Percentiles rank a stretch among this genome's conserved stretches.
Evolutionary conservation across 2,113 vertebrate species (phyloP).

Genomic region (Tor tambroides): DNA sequence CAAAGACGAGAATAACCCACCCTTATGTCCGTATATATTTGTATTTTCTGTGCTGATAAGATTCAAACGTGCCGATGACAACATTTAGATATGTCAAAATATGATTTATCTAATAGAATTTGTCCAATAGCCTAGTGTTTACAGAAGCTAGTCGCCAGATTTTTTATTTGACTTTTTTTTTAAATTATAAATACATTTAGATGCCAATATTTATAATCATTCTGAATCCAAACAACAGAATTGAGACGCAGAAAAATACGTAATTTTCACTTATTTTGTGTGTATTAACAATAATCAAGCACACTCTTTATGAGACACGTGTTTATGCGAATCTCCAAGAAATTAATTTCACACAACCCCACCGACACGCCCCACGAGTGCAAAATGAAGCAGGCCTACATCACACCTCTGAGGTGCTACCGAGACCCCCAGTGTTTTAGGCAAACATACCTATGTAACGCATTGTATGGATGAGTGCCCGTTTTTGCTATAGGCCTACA

Average conservation of each 20-base stretch:
- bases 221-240: not conserved
- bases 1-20: conserved; percentile 43
- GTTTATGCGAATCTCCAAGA: no score
- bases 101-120: not conserved
- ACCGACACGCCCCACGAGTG: not conserved
- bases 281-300: not conserved
- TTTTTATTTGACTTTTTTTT: no score
- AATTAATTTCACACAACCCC: not conserved
- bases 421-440: not conserved
- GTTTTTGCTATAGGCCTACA: not conserved
- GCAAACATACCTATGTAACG: not conserved
- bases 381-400: not conserved
- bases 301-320: no score
- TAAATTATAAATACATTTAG: not conserved
- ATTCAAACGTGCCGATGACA: not conserved
- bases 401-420: not conserved
- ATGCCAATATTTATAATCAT: not conserved
- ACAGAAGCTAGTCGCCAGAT: no score
- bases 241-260: not conserved
- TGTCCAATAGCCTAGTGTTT: not conserved
- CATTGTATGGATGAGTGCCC: not conserved
- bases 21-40: conserved; percentile 55
- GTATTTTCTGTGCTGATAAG: conserved; percentile 44
- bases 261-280: no score
- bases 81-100: not conserved